Base-by-base conservation (phyloP, 1,140 invertebrate species). In the Temnothorax nylanderi region DNA sequence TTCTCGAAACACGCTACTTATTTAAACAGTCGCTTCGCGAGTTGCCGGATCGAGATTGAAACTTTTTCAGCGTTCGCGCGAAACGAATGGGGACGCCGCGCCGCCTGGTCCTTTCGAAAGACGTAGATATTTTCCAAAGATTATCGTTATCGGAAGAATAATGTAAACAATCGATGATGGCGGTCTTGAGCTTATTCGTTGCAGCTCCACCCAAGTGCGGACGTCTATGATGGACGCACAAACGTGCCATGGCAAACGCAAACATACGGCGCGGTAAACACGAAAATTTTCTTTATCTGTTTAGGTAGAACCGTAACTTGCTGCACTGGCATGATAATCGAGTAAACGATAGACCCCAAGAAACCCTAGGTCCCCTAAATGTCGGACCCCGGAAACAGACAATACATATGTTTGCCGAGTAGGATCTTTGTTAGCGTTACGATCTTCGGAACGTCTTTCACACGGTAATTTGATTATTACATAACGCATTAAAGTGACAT, bases 101-200 rank as follows among this genome's bases (percentile, higher is more conserved):
- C 16, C 47, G 37, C 11, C 18, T 16, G 13, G 18, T 13, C 1
- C 44, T 32, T 56, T 56, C 11, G 11, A 34, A 32, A 76, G 58
- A 81, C 37, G 13, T 13, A 51, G 34, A 4, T 16, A 37, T 67
- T 26, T 26, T 21, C 26, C 26, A 72, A 21, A 37, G 75, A 87
- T 86, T 85, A 87, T 81, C 69, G 75, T 90, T 91, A 91, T 91
- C 90, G 54, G 26, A 41, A 58, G 13, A 80, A 85, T 44, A 80
- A 85, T 44, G 64, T 60, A 86, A 87, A 87, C 74, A 88, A 87
- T 88, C 86, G 90, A 91, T 91, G 87, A 89, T 87, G 67, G 26
- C 62, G 21, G 13, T 54, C 71, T 76, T 72, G 47, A 72, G 32
- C 54, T 86, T 80, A 72, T 62, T 74, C 51, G 64, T 77, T 65